Base-by-base conservation (phyloP, 2,888 invertebrate species). In the Drosophila prolongata region DNA sequence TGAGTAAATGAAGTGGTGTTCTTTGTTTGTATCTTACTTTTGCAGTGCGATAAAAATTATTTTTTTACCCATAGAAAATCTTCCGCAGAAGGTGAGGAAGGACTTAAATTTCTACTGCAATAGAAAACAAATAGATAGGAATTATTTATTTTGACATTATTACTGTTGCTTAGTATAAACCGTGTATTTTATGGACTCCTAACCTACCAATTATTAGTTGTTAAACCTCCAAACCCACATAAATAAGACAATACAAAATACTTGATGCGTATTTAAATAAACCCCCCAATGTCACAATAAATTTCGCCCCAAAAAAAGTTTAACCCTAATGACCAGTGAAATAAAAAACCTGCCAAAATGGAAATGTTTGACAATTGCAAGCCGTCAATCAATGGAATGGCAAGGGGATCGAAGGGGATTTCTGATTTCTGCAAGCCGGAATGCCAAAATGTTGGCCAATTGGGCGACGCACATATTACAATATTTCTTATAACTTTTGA, bases 361-460 rank as follows among this genome's bases (percentile, higher is more conserved):
- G 19, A 53, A 43, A 27, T 38, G 19, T 52, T 42, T 14, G 42
- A 52, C 42, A 59, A 59, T 59, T 59, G 50, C 50, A 37, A 65
- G 14, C 38, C 44, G 37, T 53, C 65, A 53, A 53, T 67, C 38
- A 67, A 54, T 46, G 16, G 53, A 37, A 34, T 1, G 34, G 34
- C 11, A 16, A 11, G 60, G 46, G 16, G 37, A 38, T n/a, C n/a
- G 13, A 13, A 16, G 27, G 46, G 47, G 10, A 30, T 34, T 47
- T 16, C 30, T 34, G 35, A 49, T 49, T 38, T 37, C 38, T 24
- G 24, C 43, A 24, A 34, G 54, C 37, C 54, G 69, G 47, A 49
- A 68, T 69, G 67, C 69, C 49, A 52, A 69, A 69, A 69, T 49
- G 47, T 69, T 69, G 61, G 71, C 49, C 73, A 72, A 71, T 44